phyloP scores from a whole-genome alignment of 2,888 invertebrate species.

The Rhagonycha fulva region DNA sequence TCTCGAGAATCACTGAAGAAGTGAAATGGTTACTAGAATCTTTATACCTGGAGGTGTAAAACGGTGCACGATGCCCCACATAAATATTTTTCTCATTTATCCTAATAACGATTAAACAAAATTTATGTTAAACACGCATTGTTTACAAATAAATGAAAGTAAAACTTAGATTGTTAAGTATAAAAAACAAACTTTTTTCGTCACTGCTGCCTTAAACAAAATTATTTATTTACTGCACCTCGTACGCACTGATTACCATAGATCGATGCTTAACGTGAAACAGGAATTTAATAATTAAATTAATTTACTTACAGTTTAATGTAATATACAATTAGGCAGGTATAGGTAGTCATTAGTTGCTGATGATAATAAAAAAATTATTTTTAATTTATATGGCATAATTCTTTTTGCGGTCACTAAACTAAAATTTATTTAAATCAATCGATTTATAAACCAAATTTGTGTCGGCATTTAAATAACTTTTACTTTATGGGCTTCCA shows the following conservation, averaged over 20 bases:
- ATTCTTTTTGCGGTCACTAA: not conserved
- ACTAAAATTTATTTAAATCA: not conserved
- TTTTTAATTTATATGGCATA: not conserved
- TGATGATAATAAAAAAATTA: not conserved
- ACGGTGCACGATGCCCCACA: conserved; percentile 24
- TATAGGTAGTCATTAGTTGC: not conserved
- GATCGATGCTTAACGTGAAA: not conserved
- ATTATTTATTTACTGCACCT: not conserved
- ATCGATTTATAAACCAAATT: not conserved
- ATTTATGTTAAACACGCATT: not conserved
- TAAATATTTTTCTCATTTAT: conserved; percentile 5
- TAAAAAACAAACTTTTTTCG: not conserved
- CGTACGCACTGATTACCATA: not conserved
- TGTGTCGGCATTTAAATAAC: not conserved
- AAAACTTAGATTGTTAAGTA: not conserved
- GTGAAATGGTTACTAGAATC: conserved; percentile 28
- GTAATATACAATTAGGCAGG: not conserved
- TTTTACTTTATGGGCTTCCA: not conserved
- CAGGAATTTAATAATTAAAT: not conserved
- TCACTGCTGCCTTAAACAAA: not conserved
- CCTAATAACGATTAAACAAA: not conserved
- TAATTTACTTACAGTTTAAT: not conserved
- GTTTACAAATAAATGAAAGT: not conserved
- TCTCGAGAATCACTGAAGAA: conserved; percentile 21
- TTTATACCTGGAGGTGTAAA: conserved; percentile 26